A percentile compares a stretch with the other conserved stretches of the same genome.
Evolutionary conservation across 1,140 invertebrate species (phyloP).

Genomic region (Pseudomyrmex cubaensis): DNA sequence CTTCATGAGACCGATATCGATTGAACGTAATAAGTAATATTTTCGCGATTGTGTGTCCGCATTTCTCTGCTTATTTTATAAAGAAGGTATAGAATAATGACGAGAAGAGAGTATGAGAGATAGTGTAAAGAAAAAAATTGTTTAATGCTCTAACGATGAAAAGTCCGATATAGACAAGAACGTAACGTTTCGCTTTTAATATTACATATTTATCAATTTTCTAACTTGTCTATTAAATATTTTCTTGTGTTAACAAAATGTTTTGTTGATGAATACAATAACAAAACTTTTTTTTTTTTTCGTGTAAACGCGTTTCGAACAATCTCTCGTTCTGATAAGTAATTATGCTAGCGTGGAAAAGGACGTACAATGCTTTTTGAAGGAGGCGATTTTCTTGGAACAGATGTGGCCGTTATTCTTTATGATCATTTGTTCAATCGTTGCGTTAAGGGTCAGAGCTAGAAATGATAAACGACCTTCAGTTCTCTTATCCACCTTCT

Average conservation of each 20-base stretch:
- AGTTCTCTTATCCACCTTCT: constrained; percentile 19
- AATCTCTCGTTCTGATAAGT: constrained; percentile 44
- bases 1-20: constrained; percentile 25
- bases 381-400: neutral
- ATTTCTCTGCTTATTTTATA: constrained; percentile 18
- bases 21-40: constrained; percentile 25
- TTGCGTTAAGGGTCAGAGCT: constrained; percentile 50
- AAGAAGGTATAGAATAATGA: constrained; percentile 22
- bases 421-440: constrained; percentile 62
- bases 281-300: too few species aligned
- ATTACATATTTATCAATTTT: neutral
- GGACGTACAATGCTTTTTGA: constrained; percentile 29
- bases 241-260: too few species aligned
- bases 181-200: neutral
- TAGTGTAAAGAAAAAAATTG: neutral
- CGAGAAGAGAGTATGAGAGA: neutral
- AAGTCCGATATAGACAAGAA: neutral
- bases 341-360: constrained; percentile 54
- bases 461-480: constrained; percentile 63
- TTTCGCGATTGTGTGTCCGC: neutral
- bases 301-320: neutral
- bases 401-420: constrained; percentile 54
- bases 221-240: constrained; percentile 19
- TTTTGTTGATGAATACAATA: too few species aligned
- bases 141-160: neutral